Evolutionary conservation across 2,888 invertebrate species (phyloP).

Genomic region (Fabriciana adippe): DNA sequence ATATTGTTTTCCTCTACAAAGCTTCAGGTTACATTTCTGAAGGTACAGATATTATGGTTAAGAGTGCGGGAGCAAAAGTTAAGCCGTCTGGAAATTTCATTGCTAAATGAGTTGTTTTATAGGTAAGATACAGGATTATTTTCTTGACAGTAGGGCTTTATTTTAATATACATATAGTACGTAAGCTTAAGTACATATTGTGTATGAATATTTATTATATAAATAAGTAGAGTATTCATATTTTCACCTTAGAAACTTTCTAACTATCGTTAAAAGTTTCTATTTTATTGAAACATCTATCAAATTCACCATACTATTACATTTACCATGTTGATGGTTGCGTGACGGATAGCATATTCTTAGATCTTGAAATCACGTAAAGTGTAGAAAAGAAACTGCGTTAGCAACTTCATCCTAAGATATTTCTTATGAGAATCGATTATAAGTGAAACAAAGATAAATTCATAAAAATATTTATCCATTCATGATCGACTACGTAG

Average conservation of each 20-base stretch:
- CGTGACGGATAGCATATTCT: conserved; percentile 32
- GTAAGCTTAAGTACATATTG: too few relatives aligned
- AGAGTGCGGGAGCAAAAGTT: conserved; percentile 7
- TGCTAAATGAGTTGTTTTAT: conserved; percentile 3
- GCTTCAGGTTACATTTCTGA: conserved; percentile 12
- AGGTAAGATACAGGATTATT: not conserved
- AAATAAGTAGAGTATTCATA: not conserved
- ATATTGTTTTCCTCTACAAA: conserved; percentile 11
- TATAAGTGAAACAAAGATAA: too few relatives aligned
- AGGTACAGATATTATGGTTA: conserved; percentile 8
- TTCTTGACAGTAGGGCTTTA: not conserved
- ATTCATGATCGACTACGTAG: too few relatives aligned
- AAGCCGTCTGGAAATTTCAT: conserved; percentile 3
- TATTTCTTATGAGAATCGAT: too few relatives aligned
- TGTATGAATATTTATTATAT: too few relatives aligned
- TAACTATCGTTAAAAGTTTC: not conserved
- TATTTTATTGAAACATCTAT: conserved; percentile 28
- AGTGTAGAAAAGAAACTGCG: not conserved
- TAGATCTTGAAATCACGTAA: conserved; percentile 20
- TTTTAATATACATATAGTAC: too few relatives aligned
- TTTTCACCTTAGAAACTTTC: not conserved
- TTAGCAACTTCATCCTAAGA: not conserved
- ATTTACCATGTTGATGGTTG: conserved; percentile 18
- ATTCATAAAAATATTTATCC: too few relatives aligned
- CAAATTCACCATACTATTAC: conserved; percentile 29